Evolutionary conservation across 2,888 invertebrate genomes (phyloP).

Genomic region (Lacanobia wlatinum): DNA sequence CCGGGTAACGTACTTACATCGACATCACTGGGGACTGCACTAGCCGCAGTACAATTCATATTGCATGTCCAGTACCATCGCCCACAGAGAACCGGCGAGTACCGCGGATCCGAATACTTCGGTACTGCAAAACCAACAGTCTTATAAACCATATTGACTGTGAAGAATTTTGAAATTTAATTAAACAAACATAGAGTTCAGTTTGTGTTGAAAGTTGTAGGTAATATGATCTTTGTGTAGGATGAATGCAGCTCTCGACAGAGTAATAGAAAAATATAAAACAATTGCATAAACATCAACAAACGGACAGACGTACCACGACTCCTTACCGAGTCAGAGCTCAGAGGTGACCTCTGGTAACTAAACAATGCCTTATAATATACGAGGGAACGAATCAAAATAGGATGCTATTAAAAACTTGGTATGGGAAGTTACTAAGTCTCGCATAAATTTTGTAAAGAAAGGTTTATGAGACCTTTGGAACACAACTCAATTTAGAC

Average conservation of each 20-base stretch:
- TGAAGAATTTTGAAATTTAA: slow-evolving; percentile 47
- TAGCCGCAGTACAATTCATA: slow-evolving; percentile 83
- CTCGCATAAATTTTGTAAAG: slow-evolving; percentile 38
- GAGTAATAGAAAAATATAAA: slow-evolving; percentile 84
- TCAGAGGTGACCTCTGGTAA: slow-evolving; percentile 68
- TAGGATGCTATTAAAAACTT: slow-evolving; percentile 59
- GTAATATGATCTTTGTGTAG: background rate
- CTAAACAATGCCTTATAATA: slow-evolving; percentile 68
- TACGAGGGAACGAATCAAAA: slow-evolving; percentile 51
- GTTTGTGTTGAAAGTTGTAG: background rate
- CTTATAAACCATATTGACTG: background rate
- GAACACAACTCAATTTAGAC: slow-evolving; percentile 44
- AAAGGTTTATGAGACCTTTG: slow-evolving; percentile 38
- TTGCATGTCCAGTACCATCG: slow-evolving; percentile 85
- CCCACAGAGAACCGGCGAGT: slow-evolving; percentile 82
- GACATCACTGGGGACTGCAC: slow-evolving; percentile 70
- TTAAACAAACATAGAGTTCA: background rate
- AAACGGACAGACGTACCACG: slow-evolving; percentile 79
- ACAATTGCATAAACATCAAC: slow-evolving; percentile 85
- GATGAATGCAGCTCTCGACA: slow-evolving; percentile 25
- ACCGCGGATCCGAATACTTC: slow-evolving; percentile 76
- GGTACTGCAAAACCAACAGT: slow-evolving; percentile 20
- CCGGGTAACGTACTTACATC: slow-evolving; percentile 57
- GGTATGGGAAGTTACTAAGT: slow-evolving; percentile 42
- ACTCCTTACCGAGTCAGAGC: slow-evolving; percentile 70